These are phyloP conservation scores for Sarcoramphus papa DNA, from an alignment of 2,797 vertebrate genomes.

Conservation along the genomic window DNA sequence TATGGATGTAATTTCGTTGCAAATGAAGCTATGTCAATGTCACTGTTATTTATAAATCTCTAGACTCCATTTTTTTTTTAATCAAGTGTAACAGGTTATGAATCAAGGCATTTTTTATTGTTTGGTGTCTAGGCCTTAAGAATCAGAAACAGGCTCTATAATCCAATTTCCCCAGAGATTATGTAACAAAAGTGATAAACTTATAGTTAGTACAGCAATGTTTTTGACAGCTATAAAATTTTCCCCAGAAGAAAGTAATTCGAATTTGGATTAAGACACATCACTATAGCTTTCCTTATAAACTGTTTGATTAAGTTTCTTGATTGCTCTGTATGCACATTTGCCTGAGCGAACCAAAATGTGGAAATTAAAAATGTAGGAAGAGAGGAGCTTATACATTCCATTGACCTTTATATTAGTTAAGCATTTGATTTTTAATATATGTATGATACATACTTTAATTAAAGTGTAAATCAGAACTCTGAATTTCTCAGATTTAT, in stretches of 20 bases:
- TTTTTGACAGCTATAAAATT: background rate
- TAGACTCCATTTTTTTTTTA: background rate
- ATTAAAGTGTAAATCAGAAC: slow-evolving; percentile 24
- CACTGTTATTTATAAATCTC: slow-evolving; percentile 17
- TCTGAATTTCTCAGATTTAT: background rate
- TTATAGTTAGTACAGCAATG: background rate
- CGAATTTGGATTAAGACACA: slow-evolving; percentile 50
- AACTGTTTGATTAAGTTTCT: background rate
- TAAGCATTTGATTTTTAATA: slow-evolving; percentile 13
- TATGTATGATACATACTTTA: background rate
- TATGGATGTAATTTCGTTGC: slow-evolving; percentile 5
- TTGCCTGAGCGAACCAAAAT: background rate
- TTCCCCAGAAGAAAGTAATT: slow-evolving; percentile 10
- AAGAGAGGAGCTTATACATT: background rate
- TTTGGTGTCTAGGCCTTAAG: background rate
- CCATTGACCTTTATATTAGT: slow-evolving; percentile 44
- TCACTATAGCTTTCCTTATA: background rate
- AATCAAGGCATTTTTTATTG: background rate
- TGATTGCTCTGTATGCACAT: background rate
- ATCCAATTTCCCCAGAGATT: slow-evolving; percentile 6
- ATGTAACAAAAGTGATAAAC: slow-evolving; percentile 8
- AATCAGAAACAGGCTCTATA: background rate
- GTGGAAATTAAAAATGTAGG: slow-evolving; percentile 18
- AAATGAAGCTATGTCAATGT: slow-evolving; percentile 9
- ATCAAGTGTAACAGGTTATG: background rate